Conservation (phyloP, 2,113 vertebrate species). For the Myotis yumanensis region DNA sequence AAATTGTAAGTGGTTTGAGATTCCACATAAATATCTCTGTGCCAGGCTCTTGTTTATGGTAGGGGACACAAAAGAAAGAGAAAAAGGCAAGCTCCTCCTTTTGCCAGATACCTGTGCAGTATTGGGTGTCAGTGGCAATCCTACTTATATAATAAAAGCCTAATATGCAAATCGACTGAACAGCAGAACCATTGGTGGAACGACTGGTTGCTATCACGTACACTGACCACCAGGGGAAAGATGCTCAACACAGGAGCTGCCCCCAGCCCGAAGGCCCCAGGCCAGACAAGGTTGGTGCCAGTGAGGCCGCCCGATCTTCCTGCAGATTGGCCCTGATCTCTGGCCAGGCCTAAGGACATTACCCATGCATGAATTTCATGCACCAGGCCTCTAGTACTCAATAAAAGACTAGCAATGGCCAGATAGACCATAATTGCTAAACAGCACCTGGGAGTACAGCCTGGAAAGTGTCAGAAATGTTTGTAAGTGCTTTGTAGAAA, state of each 20-base stretch:
- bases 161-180: no score
- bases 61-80: neutral
- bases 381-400: neutral
- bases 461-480: neutral
- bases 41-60: neutral
- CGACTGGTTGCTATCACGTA: no score
- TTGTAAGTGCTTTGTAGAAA: neutral
- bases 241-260: no score
- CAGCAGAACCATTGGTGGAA: no score
- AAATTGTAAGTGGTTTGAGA: neutral
- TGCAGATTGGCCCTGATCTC: no score
- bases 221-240: no score
- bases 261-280: no score
- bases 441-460: fast-evolving
- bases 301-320: no score
- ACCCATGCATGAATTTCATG: no score
- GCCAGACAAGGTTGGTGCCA: no score
- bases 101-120: neutral
- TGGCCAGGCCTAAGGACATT: no score
- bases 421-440: neutral
- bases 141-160: no score
- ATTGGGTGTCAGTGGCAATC: neutral
- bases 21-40: neutral
- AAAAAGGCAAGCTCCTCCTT: neutral
- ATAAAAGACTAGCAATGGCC: neutral